phyloP scores from a whole-genome alignment of 2,888 invertebrate genomes.

The Caenorhabditis virilis region DNA sequence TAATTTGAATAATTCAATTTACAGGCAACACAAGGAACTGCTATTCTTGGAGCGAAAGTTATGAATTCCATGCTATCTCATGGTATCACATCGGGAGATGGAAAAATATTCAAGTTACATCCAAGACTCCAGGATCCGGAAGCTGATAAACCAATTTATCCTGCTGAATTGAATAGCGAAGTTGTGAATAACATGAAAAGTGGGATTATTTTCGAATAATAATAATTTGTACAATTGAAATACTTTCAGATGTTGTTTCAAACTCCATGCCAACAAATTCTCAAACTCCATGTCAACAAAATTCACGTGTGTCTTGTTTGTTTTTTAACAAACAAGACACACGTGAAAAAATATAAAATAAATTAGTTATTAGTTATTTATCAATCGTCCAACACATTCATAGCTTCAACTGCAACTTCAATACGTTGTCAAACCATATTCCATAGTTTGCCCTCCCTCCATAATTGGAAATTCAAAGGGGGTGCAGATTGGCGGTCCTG shows the following conservation, averaged over 20 bases:
- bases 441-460: too few relatives aligned
- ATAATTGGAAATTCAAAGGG: too few relatives aligned
- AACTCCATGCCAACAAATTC: too few relatives aligned
- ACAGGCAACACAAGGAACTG: slow-evolving; percentile 14
- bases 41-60: slow-evolving; percentile 7
- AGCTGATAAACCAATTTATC: not conserved
- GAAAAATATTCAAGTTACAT: slow-evolving; percentile 21
- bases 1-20: not conserved
- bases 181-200: slow-evolving; percentile 3
- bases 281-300: too few relatives aligned
- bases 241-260: slow-evolving; percentile 3
- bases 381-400: too few relatives aligned
- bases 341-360: too few relatives aligned
- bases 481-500: too few relatives aligned
- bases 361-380: too few relatives aligned
- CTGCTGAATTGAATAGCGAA: not conserved
- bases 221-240: not conserved
- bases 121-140: slow-evolving; percentile 11
- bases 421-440: too few relatives aligned
- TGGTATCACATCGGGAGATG: slow-evolving; percentile 20
- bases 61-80: slow-evolving; percentile 22
- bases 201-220: not conserved
- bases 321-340: too few relatives aligned
- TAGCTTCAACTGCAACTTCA: too few relatives aligned
- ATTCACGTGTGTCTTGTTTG: too few relatives aligned